Evolutionary conservation across 2,113 vertebrate genomes (phyloP), one percentile per base, ranked within the genome.

Genomic region (Myocastor coypus): DNA sequence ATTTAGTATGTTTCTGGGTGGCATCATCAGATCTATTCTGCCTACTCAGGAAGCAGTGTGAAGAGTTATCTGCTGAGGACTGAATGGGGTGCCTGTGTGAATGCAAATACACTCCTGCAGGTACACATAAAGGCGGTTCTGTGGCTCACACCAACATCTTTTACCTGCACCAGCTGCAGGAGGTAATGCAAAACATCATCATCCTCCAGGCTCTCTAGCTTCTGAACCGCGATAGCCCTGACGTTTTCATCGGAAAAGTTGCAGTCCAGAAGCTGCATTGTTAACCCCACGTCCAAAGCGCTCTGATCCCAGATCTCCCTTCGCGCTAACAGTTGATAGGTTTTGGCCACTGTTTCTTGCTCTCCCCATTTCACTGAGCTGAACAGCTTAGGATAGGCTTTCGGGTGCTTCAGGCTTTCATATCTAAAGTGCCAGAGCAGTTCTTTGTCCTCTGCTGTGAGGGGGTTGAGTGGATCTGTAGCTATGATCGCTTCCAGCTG

Each of bases 371-470:
- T 98, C 90, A 99, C 99, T 3, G 99, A 99, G 91, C 99, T 99
- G 95, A 99, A 99, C 8, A 99, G 99, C 98, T 99, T 99, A 11
- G 99, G 99, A 92, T 99, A 99, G 0, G 99, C 99, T 87, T 99
- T 99, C 30, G 99, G 99, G 97, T 99, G 98, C 34, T 99, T 99
- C 98, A 99, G 98, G 68, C 99, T 99, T 98, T 99, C 99, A 0
- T 99, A 99, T 94, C 99, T 98, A 90, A 99, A 99, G 97, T 99
- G 99, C 99, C 99, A 99, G 92, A 99, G 99, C 83, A 99, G 98
- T 97, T 99, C 99, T 97, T 99, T 99, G 98, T 99, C 99, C 97
- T 99, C 99, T 0, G 99, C 98, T 37, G 99, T 99, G 89, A 99
- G 99, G 0, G 99, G 99, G 95, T 99, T 99, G 78, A 99, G 98